Base-by-base conservation (phyloP, 2,797 vertebrate species). In the Peromyscus attwateri region DNA sequence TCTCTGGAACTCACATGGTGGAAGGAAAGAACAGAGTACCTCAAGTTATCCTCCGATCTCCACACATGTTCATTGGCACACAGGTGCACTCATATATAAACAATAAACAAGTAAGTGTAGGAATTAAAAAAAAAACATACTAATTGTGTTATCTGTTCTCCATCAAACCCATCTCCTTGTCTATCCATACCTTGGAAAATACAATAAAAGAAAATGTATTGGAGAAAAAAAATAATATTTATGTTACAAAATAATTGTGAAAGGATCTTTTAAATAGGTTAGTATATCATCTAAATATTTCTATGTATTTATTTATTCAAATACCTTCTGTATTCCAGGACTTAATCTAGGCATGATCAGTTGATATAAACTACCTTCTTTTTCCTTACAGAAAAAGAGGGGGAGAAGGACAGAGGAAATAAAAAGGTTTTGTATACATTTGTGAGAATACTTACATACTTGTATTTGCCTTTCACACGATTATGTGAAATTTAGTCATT, bases 261-360 rank as follows among this genome's bases (percentile, higher is more conserved):
- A 95, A 13, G 10, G 46, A 43, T 94, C 6, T 64, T 93, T 93
- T 66, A 90, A 96, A 64, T 91, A 91, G 91, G 52, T 70, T 92
- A 62, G 3, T 62, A 52, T 19, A 82, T 27, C 14, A 75, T 37
- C 17, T 60, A 87, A 94, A 80, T 76, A 46, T 80, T 87, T 91
- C 62, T 75, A 55, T 40, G 12, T 91, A 31, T 93, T 84, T 88
- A 70, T 89, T 90, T 77, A 88, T 75, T 89, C 31, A 89, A 83
- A n/a, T 34, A 62, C 12, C 37, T 89, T 79, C 83, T 60, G n/a
- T n/a, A 79, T 82, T 83, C 46, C 68, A 94, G 21, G 31, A 14
- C 27, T 92, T 73, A 66, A 60, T 60, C 40, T 40, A n/a, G 77
- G 21, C 34, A 84, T 11, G 92, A 11, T 89, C 19, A 93, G 46